Evolutionary conservation across 2,888 invertebrate genomes (phyloP).

Genomic region (Seira ritae): DNA sequence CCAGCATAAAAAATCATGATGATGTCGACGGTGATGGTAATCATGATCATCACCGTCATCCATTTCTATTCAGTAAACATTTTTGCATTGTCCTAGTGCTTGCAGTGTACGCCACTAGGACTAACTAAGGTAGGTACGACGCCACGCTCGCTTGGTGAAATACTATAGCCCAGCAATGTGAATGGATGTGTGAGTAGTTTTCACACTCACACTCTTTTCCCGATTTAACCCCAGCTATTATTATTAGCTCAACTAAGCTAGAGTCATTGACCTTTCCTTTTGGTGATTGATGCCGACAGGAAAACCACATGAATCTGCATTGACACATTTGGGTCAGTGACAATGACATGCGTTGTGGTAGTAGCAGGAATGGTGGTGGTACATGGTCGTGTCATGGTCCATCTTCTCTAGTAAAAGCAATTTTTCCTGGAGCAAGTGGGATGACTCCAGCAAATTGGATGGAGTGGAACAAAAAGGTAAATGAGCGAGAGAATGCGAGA

Average conservation of each 20-base stretch:
- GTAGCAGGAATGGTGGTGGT: no score
- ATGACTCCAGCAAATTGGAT: no score
- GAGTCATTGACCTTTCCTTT: slow-evolving; percentile 15
- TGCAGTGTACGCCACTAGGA: no score
- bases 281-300: slow-evolving; percentile 1
- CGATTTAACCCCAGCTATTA: background rate
- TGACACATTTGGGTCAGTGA: background rate
- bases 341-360: background rate
- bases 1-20: background rate
- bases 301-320: slow-evolving; percentile 12
- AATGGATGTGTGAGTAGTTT: slow-evolving; percentile 4
- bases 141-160: background rate
- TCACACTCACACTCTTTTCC: background rate
- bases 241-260: background rate
- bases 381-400: no score
- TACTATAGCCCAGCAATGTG: background rate
- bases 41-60: background rate
- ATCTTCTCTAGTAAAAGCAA: no score
- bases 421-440: no score
- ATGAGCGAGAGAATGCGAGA: no score
- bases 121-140: no score
- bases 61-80: no score
- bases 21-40: background rate
- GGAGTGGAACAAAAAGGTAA: no score
- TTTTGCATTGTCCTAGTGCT: no score